phyloP scores from a whole-genome alignment of 1,140 invertebrate species.

The Lepidurus apus region DNA sequence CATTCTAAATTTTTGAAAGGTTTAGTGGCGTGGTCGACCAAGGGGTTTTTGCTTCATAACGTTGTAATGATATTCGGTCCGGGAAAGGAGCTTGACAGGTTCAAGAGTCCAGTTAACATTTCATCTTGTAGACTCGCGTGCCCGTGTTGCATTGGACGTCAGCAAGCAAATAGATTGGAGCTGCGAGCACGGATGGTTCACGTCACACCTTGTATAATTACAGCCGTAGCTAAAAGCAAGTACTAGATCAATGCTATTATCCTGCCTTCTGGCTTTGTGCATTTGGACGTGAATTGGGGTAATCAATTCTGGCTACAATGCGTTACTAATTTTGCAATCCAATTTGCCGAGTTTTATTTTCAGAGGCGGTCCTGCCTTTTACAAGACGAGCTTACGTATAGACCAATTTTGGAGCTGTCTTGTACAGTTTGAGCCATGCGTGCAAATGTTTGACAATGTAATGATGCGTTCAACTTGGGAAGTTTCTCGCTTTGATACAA shows the following conservation, averaged over 20 bases:
- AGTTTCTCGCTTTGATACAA: no score
- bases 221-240: background rate
- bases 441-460: no score
- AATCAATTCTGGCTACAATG: background rate
- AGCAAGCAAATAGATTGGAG: constrained; percentile 1
- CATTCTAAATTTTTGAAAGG: background rate
- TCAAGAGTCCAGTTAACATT: background rate
- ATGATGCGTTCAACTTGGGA: no score
- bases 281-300: background rate
- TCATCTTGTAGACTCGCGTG: constrained; percentile 18
- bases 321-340: background rate
- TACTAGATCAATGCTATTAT: constrained; percentile 11
- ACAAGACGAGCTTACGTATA: no score
- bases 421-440: no score
- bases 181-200: constrained; percentile 8
- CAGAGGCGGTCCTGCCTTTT: no score
- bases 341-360: no score
- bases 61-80: constrained; percentile 4
- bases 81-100: background rate
- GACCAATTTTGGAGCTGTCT: no score
- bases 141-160: constrained; percentile 4
- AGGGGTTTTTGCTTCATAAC: background rate
- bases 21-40: background rate
- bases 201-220: constrained; percentile 22
- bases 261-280: constrained; percentile 12